These are phyloP conservation scores for Galemys pyrenaicus DNA, from an alignment of 2,113 vertebrate genomes.

Conservation along the genomic window DNA sequence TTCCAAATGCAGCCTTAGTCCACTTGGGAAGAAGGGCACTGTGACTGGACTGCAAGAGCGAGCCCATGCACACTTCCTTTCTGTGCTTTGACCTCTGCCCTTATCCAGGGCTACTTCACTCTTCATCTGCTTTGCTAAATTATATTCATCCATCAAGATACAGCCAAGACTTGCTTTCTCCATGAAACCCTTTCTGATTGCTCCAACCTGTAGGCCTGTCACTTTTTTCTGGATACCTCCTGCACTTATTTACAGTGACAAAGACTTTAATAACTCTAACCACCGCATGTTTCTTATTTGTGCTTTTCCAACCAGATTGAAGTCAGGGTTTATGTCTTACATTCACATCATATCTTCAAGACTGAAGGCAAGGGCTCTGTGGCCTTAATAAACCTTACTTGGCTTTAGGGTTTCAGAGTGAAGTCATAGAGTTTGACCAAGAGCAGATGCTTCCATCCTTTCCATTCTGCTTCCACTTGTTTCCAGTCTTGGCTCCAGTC, in stretches of 20 bases:
- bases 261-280: not conserved
- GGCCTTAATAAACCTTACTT: not conserved
- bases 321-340: not conserved
- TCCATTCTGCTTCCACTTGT: not conserved
- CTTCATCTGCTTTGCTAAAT: not conserved
- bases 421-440: not conserved
- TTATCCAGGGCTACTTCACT: not conserved
- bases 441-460: not conserved
- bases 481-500: not conserved
- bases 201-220: not conserved
- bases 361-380: not conserved
- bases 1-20: not conserved
- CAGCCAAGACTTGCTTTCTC: not conserved
- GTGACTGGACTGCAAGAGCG: not conserved
- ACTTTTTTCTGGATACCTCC: not conserved
- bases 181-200: not conserved
- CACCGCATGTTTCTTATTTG: not conserved
- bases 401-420: not conserved
- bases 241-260: not conserved
- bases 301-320: not conserved
- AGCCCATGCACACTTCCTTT: not conserved
- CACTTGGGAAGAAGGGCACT: not conserved
- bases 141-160: not conserved
- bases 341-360: constrained; percentile 1
- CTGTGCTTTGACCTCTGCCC: not conserved